Evolutionary conservation across 2,888 invertebrate genomes (phyloP), one percentile per base, ranked within the genome.

Genomic region (Rhingia rostrata): DNA sequence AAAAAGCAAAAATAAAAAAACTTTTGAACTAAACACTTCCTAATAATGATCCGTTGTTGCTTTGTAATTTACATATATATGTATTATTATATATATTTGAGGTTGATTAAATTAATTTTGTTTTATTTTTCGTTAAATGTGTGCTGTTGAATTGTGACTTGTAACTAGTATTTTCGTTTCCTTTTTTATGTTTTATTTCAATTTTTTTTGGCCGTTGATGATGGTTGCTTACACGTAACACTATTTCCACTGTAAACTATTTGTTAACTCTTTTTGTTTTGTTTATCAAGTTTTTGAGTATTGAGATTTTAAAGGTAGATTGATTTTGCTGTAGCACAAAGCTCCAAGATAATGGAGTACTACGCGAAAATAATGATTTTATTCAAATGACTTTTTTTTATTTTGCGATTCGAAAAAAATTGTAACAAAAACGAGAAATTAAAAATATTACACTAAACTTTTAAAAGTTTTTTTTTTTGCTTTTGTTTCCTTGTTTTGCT

Each of bases 121-220:
- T 22, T 22, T 32, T 72, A 33, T 63, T 69, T 74, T 79, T 83
- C 79, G 83, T 74, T 79, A 74, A 56, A 83, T 79, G 83, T 83
- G 83, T 83, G 83, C 83, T 83, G 83, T 83, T 73, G 79, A 69
- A 79, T 83, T 83, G 83, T 83, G 79, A 83, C 79, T 83, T 83
- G 83, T 83, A 83, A 83, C 83, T 83, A 79, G 79, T 83, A 69
- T 83, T 79, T 78, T 83, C 79, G 78, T 83, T 78, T 78, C 3
- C 51, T 73, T 61, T 47, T 56, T 79, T 72, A 56, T 45, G 12
- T 41, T 58, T 63, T 63, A 35, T 74, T 53, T 53, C 30, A 14
- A 43, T 33, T 43, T 30, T 70, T 58, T 83, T 79, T 83, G 83
- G 83, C 79, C 79, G 58, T 79, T 64, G 51, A 67, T 83, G 53